Conservation (phyloP, 2,797 vertebrate species). For the Betta splendens region DNA sequence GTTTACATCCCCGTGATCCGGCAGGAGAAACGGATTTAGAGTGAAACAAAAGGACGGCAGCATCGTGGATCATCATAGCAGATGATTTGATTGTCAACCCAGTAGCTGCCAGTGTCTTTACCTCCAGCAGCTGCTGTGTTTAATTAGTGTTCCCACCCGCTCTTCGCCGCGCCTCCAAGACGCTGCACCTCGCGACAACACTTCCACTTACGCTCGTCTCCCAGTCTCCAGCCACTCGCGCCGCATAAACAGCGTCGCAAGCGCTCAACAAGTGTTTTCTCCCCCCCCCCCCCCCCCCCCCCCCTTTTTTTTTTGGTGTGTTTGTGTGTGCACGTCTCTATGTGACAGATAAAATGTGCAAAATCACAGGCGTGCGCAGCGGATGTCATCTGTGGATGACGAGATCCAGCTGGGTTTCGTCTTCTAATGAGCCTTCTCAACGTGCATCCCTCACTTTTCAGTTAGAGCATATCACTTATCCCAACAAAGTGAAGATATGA, state of each 20-base stretch:
- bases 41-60: constrained; percentile 43
- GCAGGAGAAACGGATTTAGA: constrained; percentile 31
- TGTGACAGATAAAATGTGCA: background rate
- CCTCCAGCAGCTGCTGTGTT: constrained; percentile 73
- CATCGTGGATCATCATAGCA: constrained; percentile 53
- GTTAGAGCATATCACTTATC: constrained; percentile 26
- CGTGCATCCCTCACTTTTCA: constrained; percentile 7
- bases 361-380: constrained; percentile 4
- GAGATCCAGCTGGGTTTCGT: constrained; percentile 2
- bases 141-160: constrained; percentile 78
- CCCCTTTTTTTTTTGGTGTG: too few species aligned
- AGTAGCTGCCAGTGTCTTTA: constrained; percentile 40
- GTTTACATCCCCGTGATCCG: constrained; percentile 15
- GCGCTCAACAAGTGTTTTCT: constrained; percentile 4
- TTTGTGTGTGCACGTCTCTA: constrained; percentile 12
- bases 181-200: constrained; percentile 46
- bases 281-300: too few species aligned
- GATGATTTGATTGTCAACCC: constrained; percentile 57
- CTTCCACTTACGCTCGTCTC: constrained; percentile 34
- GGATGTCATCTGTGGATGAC: background rate
- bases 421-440: constrained; percentile 20
- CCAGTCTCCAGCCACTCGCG: constrained; percentile 19
- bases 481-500: constrained; percentile 26
- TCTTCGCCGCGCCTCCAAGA: constrained; percentile 44
- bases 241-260: constrained; percentile 27